Evolutionary conservation across 92 coral and sea anemone species (phyloP).

Genomic region (Phymanthus crucifer): DNA sequence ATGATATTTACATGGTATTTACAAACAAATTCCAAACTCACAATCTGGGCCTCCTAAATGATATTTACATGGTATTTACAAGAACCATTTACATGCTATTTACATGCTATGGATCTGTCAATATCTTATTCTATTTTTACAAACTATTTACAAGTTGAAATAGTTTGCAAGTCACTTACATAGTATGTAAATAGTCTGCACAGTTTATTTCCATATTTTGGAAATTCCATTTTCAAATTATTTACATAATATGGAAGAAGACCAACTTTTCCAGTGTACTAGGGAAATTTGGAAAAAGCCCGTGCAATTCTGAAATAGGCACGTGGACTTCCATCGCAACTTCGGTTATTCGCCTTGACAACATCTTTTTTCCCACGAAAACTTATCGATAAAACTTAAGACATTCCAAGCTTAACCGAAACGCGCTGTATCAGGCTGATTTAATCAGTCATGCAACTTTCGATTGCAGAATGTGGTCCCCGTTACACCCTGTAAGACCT

Average conservation of each 20-base stretch:
- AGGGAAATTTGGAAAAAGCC: too few species aligned
- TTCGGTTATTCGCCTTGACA: too few species aligned
- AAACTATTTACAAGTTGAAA: background rate
- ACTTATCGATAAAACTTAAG: too few species aligned
- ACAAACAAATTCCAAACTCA: background rate
- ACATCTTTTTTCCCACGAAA: too few species aligned
- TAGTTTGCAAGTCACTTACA: constrained; percentile 4
- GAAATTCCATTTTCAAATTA: background rate
- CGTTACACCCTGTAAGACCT: too few species aligned
- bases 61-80: background rate
- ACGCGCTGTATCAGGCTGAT: too few species aligned
- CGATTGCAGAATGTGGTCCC: too few species aligned
- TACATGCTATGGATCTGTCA: background rate
- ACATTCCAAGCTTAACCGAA: too few species aligned
- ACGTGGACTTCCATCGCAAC: too few species aligned
- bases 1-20: background rate
- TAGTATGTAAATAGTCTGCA: constrained; percentile 7
- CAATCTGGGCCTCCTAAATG: background rate
- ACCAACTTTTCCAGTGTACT: constrained; percentile 12
- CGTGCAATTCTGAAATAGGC: too few species aligned
- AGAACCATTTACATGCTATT: background rate
- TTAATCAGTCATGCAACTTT: too few species aligned
- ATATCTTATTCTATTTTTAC: background rate
- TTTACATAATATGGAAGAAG: constrained; percentile 13
- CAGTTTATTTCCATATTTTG: background rate